These are phyloP conservation scores for Chesias legatella DNA, from an alignment of 2,888 invertebrate species.

Conservation along the genomic window DNA sequence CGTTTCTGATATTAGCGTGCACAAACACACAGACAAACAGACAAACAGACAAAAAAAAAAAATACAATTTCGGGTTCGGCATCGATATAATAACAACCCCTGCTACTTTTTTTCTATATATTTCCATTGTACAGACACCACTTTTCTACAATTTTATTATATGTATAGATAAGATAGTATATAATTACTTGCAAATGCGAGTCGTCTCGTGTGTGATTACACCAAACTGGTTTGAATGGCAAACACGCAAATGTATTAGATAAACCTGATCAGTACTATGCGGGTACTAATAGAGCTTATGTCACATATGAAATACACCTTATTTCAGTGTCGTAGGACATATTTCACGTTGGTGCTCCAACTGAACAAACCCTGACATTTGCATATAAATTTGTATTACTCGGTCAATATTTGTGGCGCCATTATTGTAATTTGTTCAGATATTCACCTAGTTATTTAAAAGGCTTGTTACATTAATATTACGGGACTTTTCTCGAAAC, in stretches of 20 bases:
- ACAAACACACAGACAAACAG: too few species aligned
- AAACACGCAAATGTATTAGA: constrained; percentile 36
- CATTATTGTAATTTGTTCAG: constrained; percentile 15
- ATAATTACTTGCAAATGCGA: too few species aligned
- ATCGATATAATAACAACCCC: too few species aligned
- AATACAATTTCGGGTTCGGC: too few species aligned
- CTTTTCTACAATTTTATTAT: too few species aligned
- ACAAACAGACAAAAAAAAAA: too few species aligned
- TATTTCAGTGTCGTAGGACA: constrained; percentile 10
- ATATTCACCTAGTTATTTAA: constrained; percentile 10
- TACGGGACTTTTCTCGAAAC: too few species aligned
- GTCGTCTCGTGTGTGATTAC: constrained; percentile 21
- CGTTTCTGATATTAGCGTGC: too few species aligned
- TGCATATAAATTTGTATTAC: constrained; percentile 20
- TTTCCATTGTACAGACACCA: too few species aligned
- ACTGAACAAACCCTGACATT: constrained; percentile 11
- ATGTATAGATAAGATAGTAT: too few species aligned
- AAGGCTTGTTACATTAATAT: background rate
- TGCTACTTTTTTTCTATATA: too few species aligned
- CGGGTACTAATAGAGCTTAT: constrained; percentile 4
- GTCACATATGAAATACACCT: constrained; percentile 10
- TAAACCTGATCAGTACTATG: constrained; percentile 32
- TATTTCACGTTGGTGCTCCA: constrained; percentile 7
- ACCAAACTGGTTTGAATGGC: constrained; percentile 28
- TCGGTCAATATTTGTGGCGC: constrained; percentile 12